Evolutionary conservation across 2,888 invertebrate genomes (phyloP).

Genomic region (Polydrusus tereticollis): DNA sequence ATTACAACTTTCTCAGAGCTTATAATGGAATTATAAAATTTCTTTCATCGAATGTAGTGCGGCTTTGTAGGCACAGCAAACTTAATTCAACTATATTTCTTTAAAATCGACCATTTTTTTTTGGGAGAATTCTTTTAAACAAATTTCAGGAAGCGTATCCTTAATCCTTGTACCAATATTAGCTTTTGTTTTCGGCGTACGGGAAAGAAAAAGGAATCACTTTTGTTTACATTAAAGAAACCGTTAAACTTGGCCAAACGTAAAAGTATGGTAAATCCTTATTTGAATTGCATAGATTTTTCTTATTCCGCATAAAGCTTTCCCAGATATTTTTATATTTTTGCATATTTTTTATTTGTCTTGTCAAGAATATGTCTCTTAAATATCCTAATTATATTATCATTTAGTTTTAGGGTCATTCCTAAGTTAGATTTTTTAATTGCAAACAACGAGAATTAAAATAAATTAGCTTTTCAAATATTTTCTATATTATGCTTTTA

Average conservation of each 20-base stretch:
- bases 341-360: not conserved
- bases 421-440: too few relatives aligned
- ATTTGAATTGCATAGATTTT: constrained; percentile 12
- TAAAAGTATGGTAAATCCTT: constrained; percentile 11
- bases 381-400: too few relatives aligned
- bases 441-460: too few relatives aligned
- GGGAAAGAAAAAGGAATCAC: constrained; percentile 5
- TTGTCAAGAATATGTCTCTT: too few relatives aligned
- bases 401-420: too few relatives aligned
- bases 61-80: too few relatives aligned
- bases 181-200: constrained; percentile 9
- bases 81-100: too few relatives aligned
- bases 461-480: too few relatives aligned
- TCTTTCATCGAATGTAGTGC: too few relatives aligned
- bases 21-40: too few relatives aligned
- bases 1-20: too few relatives aligned
- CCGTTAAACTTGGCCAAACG: constrained; percentile 9
- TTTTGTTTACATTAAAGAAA: constrained; percentile 11
- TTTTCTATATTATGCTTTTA: too few relatives aligned
- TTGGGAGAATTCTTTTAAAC: not conserved
- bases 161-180: constrained; percentile 9
- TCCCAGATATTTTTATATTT: not conserved
- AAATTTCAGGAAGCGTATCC: not conserved
- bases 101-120: not conserved
- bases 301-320: constrained; percentile 4